Evolutionary conservation across 2,797 vertebrate genomes (phyloP).

Genomic region (Monodelphis domestica): DNA sequence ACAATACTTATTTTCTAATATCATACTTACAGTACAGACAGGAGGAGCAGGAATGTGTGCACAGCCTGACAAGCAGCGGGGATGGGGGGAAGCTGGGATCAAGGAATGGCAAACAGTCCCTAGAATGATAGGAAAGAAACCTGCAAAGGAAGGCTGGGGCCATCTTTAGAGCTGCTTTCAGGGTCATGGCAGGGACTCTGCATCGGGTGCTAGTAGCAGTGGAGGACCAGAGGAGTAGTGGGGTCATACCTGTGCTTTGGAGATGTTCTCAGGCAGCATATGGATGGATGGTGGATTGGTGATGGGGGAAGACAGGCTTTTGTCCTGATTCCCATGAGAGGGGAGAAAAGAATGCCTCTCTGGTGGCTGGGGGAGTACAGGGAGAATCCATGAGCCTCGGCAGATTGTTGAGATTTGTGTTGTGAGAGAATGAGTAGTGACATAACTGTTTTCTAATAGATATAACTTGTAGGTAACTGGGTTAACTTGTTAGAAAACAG

Average conservation of each 20-base stretch:
- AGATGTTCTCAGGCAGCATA: too few species aligned
- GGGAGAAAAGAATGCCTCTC: too few species aligned
- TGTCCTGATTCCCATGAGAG: too few species aligned
- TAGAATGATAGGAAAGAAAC: background rate
- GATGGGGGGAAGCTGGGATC: background rate
- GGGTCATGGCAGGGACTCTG: background rate
- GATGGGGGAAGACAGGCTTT: background rate
- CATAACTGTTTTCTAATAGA: too few species aligned
- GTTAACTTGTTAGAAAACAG: too few species aligned
- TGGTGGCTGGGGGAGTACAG: background rate
- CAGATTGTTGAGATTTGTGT: background rate
- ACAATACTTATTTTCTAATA: too few species aligned
- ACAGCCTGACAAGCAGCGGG: background rate
- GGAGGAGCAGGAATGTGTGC: too few species aligned
- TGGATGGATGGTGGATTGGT: background rate
- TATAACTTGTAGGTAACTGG: too few species aligned
- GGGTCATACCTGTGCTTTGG: too few species aligned
- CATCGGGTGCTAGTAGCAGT: background rate
- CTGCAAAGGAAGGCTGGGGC: background rate
- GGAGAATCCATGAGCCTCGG: too few species aligned
- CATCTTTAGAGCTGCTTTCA: background rate
- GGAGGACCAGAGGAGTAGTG: background rate
- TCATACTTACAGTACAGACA: too few species aligned
- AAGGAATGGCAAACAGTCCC: background rate
- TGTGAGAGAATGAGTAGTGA: background rate